Evolutionary conservation across 2,113 vertebrate genomes (phyloP).

Genomic region (Nerophis lumbriciformis): DNA sequence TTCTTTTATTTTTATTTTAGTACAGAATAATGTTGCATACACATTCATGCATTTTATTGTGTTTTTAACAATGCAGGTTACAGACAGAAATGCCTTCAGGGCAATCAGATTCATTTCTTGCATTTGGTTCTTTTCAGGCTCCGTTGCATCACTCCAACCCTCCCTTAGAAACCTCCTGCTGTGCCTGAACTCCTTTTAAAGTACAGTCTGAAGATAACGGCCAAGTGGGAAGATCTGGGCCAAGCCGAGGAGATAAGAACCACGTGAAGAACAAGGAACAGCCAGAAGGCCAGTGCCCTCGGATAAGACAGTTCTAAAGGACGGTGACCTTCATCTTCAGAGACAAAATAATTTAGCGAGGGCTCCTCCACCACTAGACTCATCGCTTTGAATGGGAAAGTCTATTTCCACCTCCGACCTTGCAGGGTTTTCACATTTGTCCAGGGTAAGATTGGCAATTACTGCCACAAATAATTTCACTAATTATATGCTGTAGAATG

Average conservation of each 20-base stretch:
- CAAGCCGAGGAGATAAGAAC: conserved; percentile 44
- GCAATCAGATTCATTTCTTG: no score
- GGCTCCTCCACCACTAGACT: conserved; percentile 24
- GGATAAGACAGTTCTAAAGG: conserved; percentile 33
- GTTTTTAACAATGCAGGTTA: no score
- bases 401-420: conserved; percentile 1
- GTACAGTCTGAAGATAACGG: conserved; percentile 3
- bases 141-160: no score
- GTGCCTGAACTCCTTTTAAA: neutral
- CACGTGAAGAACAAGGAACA: conserved; percentile 39
- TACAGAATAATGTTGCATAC: no score
- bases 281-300: conserved; percentile 22
- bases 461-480: neutral
- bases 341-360: conserved; percentile 51
- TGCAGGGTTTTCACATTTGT: neutral
- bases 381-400: conserved; percentile 12
- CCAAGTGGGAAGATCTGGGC: neutral
- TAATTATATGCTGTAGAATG: neutral
- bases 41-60: no score
- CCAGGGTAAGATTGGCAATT: neutral
- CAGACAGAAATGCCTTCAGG: no score
- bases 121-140: no score
- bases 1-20: no score
- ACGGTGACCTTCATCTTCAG: conserved; percentile 27
- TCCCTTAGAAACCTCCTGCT: neutral